Base-by-base conservation (phyloP, 2,888 invertebrate genomes). In the Eumerus sabulonum region DNA sequence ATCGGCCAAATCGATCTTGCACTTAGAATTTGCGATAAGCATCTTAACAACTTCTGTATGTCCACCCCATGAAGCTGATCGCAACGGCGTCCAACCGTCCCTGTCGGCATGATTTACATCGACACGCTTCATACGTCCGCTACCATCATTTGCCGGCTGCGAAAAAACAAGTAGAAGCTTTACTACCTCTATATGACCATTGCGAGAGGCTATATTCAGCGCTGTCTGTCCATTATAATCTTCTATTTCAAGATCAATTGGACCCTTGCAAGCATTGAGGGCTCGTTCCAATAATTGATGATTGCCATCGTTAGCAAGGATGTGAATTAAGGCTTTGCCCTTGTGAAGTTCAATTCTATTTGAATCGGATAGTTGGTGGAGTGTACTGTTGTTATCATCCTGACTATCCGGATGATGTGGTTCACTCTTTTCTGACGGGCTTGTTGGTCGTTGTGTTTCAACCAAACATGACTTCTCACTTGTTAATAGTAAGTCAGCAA, bases 11-110 rank as follows among this genome's bases (percentile, higher is more conserved):
- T 98, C 96, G 2, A 98, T 94, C 83, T 94, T 92, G 81, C 96
- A 96, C 1, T 87, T 87, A 0, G 94, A 93, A 83, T 93, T 93
- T 56, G 93, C 92, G 45, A 97, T 91, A 48, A 98, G 90, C 12
- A 94, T 90, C 83, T 95, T 94, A 0, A 96, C 95, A 0, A 95
- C 95, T 90, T 95, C 94, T 0, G 94, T 94, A 85, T 98, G 98
- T 0, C 98, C 98, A 53, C 97, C 98, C 98, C 98, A 98, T 11
- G 98, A 97, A 16, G 98, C 97, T 2, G 98, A 97, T 66, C 98
- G 90, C 51, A 97, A 90, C 12, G 96, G 95, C 36, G 96, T 96
- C 98, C 96, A 97, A 36, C 96, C 96, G 85, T 96, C 96, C 56
- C 92, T 91, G 88, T 95, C 94, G 7, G 94, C 93, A 85, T 94